Base-by-base conservation (phyloP, 1,140 invertebrate genomes). In the Helicoverpa zea region DNA sequence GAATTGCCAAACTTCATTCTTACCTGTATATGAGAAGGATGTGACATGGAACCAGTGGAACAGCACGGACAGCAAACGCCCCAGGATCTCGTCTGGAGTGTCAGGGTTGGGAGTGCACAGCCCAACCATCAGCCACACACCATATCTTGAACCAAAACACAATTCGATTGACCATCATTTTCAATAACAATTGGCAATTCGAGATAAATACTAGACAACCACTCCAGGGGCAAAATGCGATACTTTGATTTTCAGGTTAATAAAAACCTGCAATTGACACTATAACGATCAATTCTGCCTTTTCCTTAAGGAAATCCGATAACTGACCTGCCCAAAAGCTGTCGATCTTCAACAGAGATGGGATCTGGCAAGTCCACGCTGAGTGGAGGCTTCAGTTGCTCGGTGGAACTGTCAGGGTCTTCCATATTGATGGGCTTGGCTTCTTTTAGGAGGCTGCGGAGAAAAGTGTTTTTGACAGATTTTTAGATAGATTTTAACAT, bases 41-140 rank as follows among this genome's bases (percentile, higher is more conserved):
- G 99, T 99, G 81, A 99, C 98, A 96, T 99, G 98, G 96, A 99
- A 99, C 99, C 99, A 99, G 95, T 99, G 98, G 96, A 99, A 99
- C 75, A 99, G 96, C 96, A 99, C 99, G 75, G 98, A 98, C 35
- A 99, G 96, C 84, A 99, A 96, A 85, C 99, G 96, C 18, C 99
- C 98, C 51, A 99, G 96, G 49, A 98, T 97, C 94, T 99, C 98
- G 89, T 97, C 95, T 5, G 98, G 97, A n/a, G 98, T 97, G 84
- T 97, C 97, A 56, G 97, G 96, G 80, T 97, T 97, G 18, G 98
- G 98, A 11, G 97, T 98, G 94, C 98, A 99, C 81, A 99, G 96
- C 56, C 98, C 98, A 49, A 99, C 98, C 84, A 99, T 96, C 79
- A 99, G 92, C 99, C 99, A 99, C 66, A 99, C 98, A 4, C 99